Base-by-base conservation (phyloP, 2,113 vertebrate genomes). In the Syngnathus typhle region DNA sequence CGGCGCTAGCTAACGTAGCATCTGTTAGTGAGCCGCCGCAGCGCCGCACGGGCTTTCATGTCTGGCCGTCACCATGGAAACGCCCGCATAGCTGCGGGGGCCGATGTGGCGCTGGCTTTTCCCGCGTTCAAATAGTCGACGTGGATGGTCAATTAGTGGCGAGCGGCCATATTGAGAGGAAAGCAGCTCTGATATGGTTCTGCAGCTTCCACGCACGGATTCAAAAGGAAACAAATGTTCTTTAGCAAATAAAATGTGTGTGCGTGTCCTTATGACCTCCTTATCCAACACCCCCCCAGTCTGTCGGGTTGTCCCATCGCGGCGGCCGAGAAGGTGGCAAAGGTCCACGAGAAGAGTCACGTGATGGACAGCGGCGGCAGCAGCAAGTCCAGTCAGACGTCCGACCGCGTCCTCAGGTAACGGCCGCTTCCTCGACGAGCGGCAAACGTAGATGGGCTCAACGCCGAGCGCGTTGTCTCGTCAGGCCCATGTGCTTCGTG, bases 401-500 rank as follows among this genome's bases (percentile, higher is more conserved):
- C 97, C 56, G 97, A 99, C 88, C 95, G 97, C 7, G 96, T 99
- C 85, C 93, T 99, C 89, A 98, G 97, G 96, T 98, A 95, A 65
- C 44, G 0, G 58, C 61, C 62, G 23, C 64, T 19, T 41, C 38
- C 18, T n/a, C 2, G 15, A 47, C 5, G 16, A 47, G 27, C 27
- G 27, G 27, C 27, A 32, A 32, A 32, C 27, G 27, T 32, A 32
- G 27, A 32, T 39, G 37, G 8, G 7, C 27, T 18, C 19, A 19
- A 19, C 2, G 7, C 7, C 7, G 11, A 39, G 4, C 4, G 12
- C 19, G 36, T 36, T 32, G 27, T 21, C 6, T 21, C 65, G 91
- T 69, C 92, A 99, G 97, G 94, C 97, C 97, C 56, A 99, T 99
- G 97, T 99, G 97, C 89, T 99, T 99, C 89, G 96, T 98, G 75